phyloP scores from a whole-genome alignment of 30 jellyfish, hydroid and myxozoan genomes.

The Chrysaora quinquecirrha region DNA sequence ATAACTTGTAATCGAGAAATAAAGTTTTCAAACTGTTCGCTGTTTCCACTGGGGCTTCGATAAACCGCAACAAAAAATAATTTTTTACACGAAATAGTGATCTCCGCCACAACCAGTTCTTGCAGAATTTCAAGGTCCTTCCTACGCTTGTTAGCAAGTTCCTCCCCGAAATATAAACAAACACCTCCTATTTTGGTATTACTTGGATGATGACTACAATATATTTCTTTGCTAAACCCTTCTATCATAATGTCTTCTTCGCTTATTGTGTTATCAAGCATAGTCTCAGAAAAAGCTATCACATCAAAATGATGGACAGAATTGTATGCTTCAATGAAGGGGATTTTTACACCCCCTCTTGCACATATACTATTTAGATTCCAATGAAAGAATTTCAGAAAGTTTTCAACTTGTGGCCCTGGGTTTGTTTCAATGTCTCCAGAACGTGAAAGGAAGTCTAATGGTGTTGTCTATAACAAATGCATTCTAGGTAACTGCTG shows the following conservation, averaged over 20 bases:
- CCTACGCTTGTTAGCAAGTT: constrained; percentile 13
- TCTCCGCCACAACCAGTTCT: constrained; percentile 43
- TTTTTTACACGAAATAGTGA: constrained; percentile 29
- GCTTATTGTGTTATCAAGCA: constrained; percentile 8
- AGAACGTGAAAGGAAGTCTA: constrained; percentile 2
- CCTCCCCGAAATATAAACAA: constrained; percentile 27
- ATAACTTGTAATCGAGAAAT: neutral
- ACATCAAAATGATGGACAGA: constrained; percentile 44
- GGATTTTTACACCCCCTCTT: constrained; percentile 34
- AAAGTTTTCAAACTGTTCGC: constrained; percentile 16
- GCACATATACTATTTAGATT: constrained; percentile 60
- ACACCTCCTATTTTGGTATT: constrained; percentile 23
- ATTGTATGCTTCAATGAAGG: constrained; percentile 49
- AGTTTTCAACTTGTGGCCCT: constrained; percentile 21
- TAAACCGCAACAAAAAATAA: constrained; percentile 15
- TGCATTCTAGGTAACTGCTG: neutral
- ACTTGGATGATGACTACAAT: constrained; percentile 31
- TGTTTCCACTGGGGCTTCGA: constrained; percentile 47
- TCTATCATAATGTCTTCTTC: constrained; percentile 9
- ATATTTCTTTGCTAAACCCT: constrained; percentile 18
- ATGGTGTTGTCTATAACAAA: constrained; percentile 1
- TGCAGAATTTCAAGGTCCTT: constrained; percentile 22
- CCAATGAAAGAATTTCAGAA: constrained; percentile 55
- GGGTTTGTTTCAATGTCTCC: constrained; percentile 31
- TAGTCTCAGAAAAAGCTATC: constrained; percentile 42